Evolutionary conservation across 2,113 vertebrate genomes (phyloP).

Genomic region (Anarhynchus alexandrinus): DNA sequence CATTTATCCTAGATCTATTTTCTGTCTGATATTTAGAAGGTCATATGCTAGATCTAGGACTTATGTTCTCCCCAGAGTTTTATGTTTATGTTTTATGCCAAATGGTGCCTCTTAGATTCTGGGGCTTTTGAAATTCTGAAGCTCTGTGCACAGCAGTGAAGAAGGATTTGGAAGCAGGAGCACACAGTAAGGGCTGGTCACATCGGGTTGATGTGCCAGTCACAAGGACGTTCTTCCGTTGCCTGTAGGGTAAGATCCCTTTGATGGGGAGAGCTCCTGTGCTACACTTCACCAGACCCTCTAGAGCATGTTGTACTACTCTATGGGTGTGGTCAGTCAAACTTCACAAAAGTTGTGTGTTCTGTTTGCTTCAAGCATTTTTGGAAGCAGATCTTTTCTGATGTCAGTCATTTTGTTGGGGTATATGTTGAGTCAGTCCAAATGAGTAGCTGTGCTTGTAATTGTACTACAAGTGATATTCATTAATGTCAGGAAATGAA

Average conservation of each 20-base stretch:
- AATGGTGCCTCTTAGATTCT: not conserved
- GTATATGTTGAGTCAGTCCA: not conserved
- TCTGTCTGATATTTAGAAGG: not conserved
- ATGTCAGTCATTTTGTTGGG: not conserved
- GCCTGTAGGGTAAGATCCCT: not conserved
- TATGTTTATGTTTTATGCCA: not conserved
- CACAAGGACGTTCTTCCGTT: fast-evolving
- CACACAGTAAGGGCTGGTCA: not conserved
- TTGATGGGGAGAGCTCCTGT: not conserved
- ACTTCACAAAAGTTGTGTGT: not conserved
- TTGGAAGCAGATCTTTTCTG: not conserved
- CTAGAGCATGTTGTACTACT: not conserved
- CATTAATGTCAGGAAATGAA: not conserved
- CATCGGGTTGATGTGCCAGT: not conserved
- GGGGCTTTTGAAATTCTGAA: not conserved
- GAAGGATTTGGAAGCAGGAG: not conserved
- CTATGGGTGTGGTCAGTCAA: not conserved
- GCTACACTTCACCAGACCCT: not conserved
- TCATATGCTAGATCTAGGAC: not conserved
- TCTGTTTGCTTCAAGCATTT: not conserved
- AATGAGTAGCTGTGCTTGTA: not conserved
- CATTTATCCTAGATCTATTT: not conserved
- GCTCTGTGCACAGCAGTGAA: not conserved
- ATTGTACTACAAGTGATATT: not conserved
- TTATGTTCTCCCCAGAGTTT: not conserved